A percentile compares a stretch with the other conserved stretches of the same genome.
Evolutionary conservation across 1,140 invertebrate genomes (phyloP).

Genomic region (Ooceraea biroi): DNA sequence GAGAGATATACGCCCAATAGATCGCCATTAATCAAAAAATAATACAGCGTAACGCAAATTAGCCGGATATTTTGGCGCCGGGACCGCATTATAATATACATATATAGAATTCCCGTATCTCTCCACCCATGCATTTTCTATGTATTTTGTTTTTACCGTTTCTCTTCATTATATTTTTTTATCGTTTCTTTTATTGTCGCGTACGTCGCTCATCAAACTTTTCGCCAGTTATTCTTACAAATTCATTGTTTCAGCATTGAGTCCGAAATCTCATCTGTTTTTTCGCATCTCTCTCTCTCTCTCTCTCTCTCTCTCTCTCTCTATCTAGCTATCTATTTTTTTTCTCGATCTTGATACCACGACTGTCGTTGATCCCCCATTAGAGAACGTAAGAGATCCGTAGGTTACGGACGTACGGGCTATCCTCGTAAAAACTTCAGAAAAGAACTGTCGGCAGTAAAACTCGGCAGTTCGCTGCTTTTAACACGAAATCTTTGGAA

Average conservation of each 20-base stretch:
- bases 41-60: constrained; percentile 40
- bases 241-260: neutral
- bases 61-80: neutral
- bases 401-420: neutral
- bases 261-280: neutral
- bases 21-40: constrained; percentile 47
- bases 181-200: neutral
- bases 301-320: neutral
- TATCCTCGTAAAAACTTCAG: constrained; percentile 50
- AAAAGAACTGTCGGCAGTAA: constrained; percentile 51
- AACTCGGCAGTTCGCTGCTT: constrained; percentile 10
- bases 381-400: constrained; percentile 5
- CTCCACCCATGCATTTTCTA: too few species aligned
- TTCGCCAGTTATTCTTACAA: neutral
- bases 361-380: constrained; percentile 24
- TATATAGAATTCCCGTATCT: constrained; percentile 2
- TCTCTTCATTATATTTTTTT: neutral
- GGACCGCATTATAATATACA: neutral
- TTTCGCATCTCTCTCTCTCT: neutral
- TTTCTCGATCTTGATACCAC: constrained; percentile 7
- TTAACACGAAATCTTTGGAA: constrained; percentile 5
- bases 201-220: neutral
- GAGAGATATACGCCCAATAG: constrained; percentile 44
- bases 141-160: too few species aligned
- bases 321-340: too few species aligned